Base-by-base conservation (phyloP, 2,797 vertebrate species). In the Pseudochirops corinnae region DNA sequence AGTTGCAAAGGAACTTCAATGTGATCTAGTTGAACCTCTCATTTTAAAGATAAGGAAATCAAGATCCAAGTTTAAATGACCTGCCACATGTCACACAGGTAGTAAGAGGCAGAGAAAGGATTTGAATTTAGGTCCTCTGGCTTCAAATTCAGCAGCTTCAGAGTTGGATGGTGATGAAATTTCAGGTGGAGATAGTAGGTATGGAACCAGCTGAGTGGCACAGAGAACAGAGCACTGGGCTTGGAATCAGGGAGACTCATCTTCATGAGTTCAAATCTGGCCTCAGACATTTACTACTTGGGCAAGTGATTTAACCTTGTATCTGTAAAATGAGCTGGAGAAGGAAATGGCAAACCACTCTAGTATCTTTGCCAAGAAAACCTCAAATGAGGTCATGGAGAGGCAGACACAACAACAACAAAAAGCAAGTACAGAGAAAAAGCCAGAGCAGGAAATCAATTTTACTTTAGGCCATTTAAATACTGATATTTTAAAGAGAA, bases 391-490 rank as follows among this genome's bases (percentile, higher is more conserved):
- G 6, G 1, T 74, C 67, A 39, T 24, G 2, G 3, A 74, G n/a
- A 74, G 18, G 3, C 21, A n/a, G 16, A 39, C 7, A 9, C 0
- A 1, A 14, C 1, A 21, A 6, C 5, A 74, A 74, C 16, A 74
- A 39, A 39, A 74, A 82, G 55, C 53, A 56, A 6, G 39, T 24
- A n/a, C 39, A 0, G 4, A 93, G 14, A 46, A 11, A 21, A 87
- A 16, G 7, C 39, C 7, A 82, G 93, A 94, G 1, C 9, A 62
- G 56, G 53, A 95, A 39, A 0, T 55, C 4, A 1, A 52, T 91
- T 95, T 52, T 28, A n/a, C 0, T 93, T 55, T 82, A 93, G 60
- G 0, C 53, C 53, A 90, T 91, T 87, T 91, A 93, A 55, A 82
- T 74, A 21, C n/a, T 39, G 21, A 39, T 74, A 74, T 18, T 46